Evolutionary conservation across 2,888 invertebrate species (phyloP).

Genomic region (Neocrepidodera transversa): DNA sequence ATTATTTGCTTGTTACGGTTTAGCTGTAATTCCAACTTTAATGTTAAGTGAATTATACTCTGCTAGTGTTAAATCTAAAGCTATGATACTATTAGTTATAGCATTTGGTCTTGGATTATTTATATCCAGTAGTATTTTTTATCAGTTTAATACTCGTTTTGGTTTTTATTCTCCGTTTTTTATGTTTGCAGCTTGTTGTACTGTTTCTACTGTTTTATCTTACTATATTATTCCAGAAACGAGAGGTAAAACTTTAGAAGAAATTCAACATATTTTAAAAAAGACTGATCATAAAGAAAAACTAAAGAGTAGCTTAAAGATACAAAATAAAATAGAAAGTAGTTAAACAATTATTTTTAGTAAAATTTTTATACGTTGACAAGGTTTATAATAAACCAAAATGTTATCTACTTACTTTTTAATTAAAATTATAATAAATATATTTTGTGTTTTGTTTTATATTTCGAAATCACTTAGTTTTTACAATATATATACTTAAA

Average conservation of each 20-base stretch:
- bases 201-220: slow-evolving; percentile 45
- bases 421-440: too few species aligned
- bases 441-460: too few species aligned
- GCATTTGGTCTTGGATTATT: slow-evolving; percentile 45
- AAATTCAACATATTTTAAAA: slow-evolving; percentile 52
- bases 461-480: slow-evolving; percentile 21
- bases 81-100: slow-evolving; percentile 45
- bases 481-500: slow-evolving; percentile 29
- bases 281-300: too few species aligned
- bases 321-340: too few species aligned
- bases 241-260: slow-evolving; percentile 55
- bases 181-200: slow-evolving; percentile 47
- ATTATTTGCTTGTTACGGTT: slow-evolving; percentile 45
- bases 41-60: slow-evolving; percentile 52
- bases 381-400: too few species aligned
- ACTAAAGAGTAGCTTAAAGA: too few species aligned
- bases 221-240: slow-evolving; percentile 55
- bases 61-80: slow-evolving; percentile 53
- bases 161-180: slow-evolving; percentile 53
- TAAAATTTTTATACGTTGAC: too few species aligned
- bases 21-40: slow-evolving; percentile 51
- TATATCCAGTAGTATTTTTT: slow-evolving; percentile 49
- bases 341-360: too few species aligned
- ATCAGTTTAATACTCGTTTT: slow-evolving; percentile 45
- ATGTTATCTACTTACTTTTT: too few species aligned